A percentile compares a stretch with the other conserved stretches of the same genome.
Conservation (phyloP, 2,888 invertebrate genomes). For the Rhimphoctona megacephalus region DNA sequence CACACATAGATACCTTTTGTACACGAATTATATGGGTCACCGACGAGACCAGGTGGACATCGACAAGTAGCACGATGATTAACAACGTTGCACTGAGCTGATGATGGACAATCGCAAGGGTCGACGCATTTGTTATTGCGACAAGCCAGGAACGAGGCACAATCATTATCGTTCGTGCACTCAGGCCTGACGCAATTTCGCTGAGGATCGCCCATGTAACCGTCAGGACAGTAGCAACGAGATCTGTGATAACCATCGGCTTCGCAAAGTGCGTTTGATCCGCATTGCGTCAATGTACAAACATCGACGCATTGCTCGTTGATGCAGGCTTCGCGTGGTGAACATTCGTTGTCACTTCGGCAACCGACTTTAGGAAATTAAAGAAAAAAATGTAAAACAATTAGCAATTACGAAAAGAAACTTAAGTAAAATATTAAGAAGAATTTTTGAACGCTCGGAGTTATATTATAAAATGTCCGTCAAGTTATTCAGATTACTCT, state of each 20-base stretch:
- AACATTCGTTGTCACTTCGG: conserved; percentile 93
- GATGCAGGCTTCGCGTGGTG: conserved; percentile 92
- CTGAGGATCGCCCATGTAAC: conserved; percentile 92
- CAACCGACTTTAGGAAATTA: conserved; percentile 89
- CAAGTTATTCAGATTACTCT: no score
- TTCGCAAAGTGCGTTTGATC: conserved; percentile 91
- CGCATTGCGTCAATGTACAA: conserved; percentile 92
- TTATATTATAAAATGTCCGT: no score
- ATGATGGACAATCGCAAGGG: conserved; percentile 94
- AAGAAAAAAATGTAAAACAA: conserved; percentile 75
- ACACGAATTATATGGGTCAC: conserved; percentile 91
- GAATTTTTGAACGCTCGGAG: neutral
- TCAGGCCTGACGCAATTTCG: conserved; percentile 92
- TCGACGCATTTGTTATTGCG: conserved; percentile 91
- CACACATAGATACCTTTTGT: conserved; percentile 85
- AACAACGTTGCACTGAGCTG: conserved; percentile 91
- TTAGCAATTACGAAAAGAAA: neutral
- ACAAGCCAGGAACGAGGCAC: conserved; percentile 92
- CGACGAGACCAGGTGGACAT: conserved; percentile 93
- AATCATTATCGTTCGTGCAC: conserved; percentile 91
- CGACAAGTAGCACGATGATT: conserved; percentile 92
- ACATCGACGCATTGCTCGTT: conserved; percentile 93
- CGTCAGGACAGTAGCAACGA: conserved; percentile 91
- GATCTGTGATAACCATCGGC: conserved; percentile 92
- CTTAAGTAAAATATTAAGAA: no score